These are phyloP conservation scores for Drosophila burlai DNA, from an alignment of 1,140 invertebrate species.

Conservation along the genomic window DNA sequence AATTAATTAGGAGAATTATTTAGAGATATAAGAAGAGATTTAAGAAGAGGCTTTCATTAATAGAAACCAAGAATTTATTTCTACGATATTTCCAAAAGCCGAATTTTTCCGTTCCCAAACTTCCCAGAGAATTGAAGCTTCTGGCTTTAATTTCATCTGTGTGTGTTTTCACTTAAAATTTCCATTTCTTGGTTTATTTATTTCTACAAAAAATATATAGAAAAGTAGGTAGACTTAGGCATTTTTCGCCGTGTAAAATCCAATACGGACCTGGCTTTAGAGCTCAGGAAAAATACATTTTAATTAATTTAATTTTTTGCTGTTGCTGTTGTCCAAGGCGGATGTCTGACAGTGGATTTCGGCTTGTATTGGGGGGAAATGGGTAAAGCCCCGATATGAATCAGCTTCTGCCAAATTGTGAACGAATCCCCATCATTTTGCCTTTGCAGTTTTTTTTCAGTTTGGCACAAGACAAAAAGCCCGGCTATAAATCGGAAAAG, in stretches of 20 bases:
- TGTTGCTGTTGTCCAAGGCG: conserved; percentile 37
- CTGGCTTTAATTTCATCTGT: no score
- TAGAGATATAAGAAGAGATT: no score
- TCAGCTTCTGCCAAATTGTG: conserved; percentile 71
- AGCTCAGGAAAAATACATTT: conserved; percentile 59
- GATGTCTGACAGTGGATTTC: conserved; percentile 37
- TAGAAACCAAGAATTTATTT: no score
- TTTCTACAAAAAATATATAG: not conserved
- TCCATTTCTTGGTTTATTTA: not conserved
- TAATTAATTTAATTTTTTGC: conserved; percentile 59
- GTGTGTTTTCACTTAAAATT: no score
- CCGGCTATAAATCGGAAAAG: conserved; percentile 78
- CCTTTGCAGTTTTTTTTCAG: conserved; percentile 6
- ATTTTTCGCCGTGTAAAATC: conserved; percentile 3
- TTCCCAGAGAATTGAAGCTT: not conserved
- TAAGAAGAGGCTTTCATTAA: no score
- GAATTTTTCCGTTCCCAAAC: no score
- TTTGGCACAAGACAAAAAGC: conserved; percentile 50
- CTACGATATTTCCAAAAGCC: no score
- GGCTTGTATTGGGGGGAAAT: conserved; percentile 36
- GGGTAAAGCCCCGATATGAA: conserved; percentile 66
- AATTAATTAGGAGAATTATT: not conserved
- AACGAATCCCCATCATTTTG: conserved; percentile 57
- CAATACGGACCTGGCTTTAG: conserved; percentile 5
- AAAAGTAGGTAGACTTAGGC: no score